Percentiles rank a stretch among this genome's conserved stretches.
Evolutionary conservation across 2,113 vertebrate species (phyloP).

Genomic region (Syrrhaptes paradoxus): DNA sequence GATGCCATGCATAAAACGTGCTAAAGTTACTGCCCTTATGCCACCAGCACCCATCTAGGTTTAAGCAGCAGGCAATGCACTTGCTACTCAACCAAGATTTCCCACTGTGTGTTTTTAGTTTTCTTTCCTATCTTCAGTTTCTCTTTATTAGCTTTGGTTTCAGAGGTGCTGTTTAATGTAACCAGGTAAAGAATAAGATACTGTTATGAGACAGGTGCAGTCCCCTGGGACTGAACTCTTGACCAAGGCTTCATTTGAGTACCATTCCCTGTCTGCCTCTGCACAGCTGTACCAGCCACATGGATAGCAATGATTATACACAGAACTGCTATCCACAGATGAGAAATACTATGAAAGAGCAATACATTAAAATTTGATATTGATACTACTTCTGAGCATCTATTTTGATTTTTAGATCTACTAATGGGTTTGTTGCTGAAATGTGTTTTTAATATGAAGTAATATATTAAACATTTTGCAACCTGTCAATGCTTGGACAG

Average conservation of each 20-base stretch:
- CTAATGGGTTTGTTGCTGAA: not conserved
- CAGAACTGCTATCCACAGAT: not conserved
- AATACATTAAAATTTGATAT: not conserved
- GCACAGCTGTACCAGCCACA: not conserved
- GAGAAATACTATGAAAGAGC: not conserved
- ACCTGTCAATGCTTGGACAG: not conserved
- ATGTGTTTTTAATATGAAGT: not conserved
- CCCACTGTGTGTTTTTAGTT: not conserved
- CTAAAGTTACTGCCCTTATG: not conserved
- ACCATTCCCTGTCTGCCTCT: not conserved
- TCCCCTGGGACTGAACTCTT: not conserved
- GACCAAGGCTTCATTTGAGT: not conserved
- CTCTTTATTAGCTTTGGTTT: not conserved
- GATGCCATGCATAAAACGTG: not conserved
- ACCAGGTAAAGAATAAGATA: not conserved
- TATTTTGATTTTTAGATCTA: constrained; percentile 17
- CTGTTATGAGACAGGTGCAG: not conserved
- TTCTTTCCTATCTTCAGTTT: not conserved
- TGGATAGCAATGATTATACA: not conserved
- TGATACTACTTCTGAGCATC: not conserved
- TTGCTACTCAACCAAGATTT: not conserved
- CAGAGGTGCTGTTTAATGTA: not conserved
- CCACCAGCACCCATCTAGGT: not conserved
- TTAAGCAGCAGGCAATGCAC: not conserved
- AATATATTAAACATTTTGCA: constrained; percentile 32